phyloP scores from a whole-genome alignment of 2,888 invertebrate genomes.

The Leptinotarsa tumamoca region DNA sequence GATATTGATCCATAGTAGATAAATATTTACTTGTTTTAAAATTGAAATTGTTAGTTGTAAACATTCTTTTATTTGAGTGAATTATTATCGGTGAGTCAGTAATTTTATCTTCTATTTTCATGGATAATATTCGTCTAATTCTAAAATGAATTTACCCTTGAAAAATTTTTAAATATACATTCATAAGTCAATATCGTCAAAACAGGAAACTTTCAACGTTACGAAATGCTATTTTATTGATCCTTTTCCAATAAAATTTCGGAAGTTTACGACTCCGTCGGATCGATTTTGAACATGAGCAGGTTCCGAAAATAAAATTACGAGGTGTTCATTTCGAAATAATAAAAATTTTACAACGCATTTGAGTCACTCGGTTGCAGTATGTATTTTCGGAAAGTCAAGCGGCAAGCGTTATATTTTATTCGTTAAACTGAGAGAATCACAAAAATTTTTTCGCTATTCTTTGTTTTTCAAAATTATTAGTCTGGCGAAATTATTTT shows the following conservation, averaged over 20 bases:
- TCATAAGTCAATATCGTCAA: neutral
- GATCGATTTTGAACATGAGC: constrained; percentile 11
- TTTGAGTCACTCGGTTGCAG: neutral
- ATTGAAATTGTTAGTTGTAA: too few species aligned
- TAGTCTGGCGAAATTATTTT: too few species aligned
- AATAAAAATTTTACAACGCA: neutral
- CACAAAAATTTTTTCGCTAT: too few species aligned
- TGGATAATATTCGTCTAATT: too few species aligned
- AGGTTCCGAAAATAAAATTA: constrained; percentile 7
- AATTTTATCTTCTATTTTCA: too few species aligned
- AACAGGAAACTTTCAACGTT: constrained; percentile 10
- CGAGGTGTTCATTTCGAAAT: constrained; percentile 7
- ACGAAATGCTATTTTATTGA: constrained; percentile 3
- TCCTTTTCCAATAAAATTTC: neutral
- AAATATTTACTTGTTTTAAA: too few species aligned
- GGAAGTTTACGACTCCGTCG: constrained; percentile 8
- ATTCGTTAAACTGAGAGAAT: neutral
- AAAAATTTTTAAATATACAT: neutral
- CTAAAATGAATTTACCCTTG: neutral
- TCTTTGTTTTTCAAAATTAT: too few species aligned
- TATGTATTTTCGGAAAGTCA: neutral
- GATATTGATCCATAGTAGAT: too few species aligned
- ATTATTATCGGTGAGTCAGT: too few species aligned
- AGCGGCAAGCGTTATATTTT: neutral
- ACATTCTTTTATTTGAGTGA: too few species aligned